Evolutionary conservation across 64 coral and sea anemone species (phyloP), one percentile per base, ranked within the genome.

Genomic region (Dendronephthya gigantea): DNA sequence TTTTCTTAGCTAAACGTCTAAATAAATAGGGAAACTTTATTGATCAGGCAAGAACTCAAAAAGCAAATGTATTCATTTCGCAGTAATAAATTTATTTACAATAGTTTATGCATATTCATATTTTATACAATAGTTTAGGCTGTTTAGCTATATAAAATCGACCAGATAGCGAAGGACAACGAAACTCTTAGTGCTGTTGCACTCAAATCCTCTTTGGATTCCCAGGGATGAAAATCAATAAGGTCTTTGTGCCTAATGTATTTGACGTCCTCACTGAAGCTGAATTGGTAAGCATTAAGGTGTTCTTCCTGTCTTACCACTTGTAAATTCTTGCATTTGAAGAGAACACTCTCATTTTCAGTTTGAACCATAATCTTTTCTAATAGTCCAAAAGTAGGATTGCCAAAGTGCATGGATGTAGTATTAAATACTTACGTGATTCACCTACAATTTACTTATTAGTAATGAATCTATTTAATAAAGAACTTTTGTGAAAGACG

Each of bases 111-210:
- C n/a, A n/a, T n/a, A n/a, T n/a, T n/a, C 25, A 62, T 7, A 62
- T n/a, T 4, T 6, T 62, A n/a, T 27, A 62, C 2, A 4, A 6
- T n/a, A 22, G 55, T 22, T 4, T n/a, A 62, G 7, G 25, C 25
- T 23, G 25, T 62, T 22, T 27, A 62, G 25, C 55, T 62, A n/a
- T 34, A 34, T 29, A 79, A 13, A 39, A 33, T 34, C 72, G 36
- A 79, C 72, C 29, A 1, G 72, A 79, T 79, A 79, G 30, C 72
- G 72, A 79, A 79, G 72, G 32, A 79, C 32, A 34, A 79, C 72
- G 36, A 33, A 79, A 1, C 14, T 34, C 1, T 79, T 79, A 79
- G 25, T 79, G 19, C 36, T 6, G 72, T 79, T 79, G 22, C 27
- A 79, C 9, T 39, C 72, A 79, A 79, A 79, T 33, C 72, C 72